A percentile compares a stretch with the other conserved stretches of the same genome.
Conservation (phyloP, 1,140 invertebrate species). For the Megalonaias nervosa region DNA sequence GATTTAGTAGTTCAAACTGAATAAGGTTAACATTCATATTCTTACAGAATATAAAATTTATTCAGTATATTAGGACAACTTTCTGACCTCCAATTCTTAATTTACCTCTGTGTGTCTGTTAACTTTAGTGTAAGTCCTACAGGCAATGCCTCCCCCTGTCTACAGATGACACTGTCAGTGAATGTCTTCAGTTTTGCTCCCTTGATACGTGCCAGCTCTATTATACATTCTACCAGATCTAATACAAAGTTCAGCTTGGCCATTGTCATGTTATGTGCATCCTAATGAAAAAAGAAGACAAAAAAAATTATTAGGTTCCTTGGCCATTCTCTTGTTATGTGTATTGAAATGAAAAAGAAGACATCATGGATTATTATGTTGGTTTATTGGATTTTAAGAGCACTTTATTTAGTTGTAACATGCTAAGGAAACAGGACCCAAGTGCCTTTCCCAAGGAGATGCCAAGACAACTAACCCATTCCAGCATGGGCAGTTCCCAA, state of each 20-base stretch:
- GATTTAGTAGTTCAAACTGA: no score
- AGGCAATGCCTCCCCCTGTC: slow-evolving; percentile 48
- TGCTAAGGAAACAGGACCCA: no score
- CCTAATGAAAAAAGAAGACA: slow-evolving; percentile 70
- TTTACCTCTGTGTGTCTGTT: slow-evolving; percentile 52
- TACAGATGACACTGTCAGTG: slow-evolving; percentile 53
- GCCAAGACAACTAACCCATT: no score
- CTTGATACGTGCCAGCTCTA: slow-evolving; percentile 86
- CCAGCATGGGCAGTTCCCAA: no score
- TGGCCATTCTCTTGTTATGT: slow-evolving; percentile 90
- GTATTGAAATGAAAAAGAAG: slow-evolving; percentile 77
- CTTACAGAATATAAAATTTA: no score
- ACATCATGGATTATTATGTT: no score
- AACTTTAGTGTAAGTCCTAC: slow-evolving; percentile 45
- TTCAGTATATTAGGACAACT: no score
- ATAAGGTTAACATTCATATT: no score
- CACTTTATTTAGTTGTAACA: no score
- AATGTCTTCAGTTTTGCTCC: slow-evolving; percentile 76
- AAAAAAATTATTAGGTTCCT: no score
- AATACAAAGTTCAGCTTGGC: slow-evolving; percentile 95
- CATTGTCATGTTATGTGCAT: slow-evolving; percentile 94
- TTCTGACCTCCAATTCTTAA: background rate
- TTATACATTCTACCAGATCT: slow-evolving; percentile 90
- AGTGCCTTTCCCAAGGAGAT: no score
- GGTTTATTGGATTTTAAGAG: no score